Evolutionary conservation across 2,113 vertebrate genomes (phyloP), one percentile per base, ranked within the genome.

Genomic region (Aspidoscelis tigris): DNA sequence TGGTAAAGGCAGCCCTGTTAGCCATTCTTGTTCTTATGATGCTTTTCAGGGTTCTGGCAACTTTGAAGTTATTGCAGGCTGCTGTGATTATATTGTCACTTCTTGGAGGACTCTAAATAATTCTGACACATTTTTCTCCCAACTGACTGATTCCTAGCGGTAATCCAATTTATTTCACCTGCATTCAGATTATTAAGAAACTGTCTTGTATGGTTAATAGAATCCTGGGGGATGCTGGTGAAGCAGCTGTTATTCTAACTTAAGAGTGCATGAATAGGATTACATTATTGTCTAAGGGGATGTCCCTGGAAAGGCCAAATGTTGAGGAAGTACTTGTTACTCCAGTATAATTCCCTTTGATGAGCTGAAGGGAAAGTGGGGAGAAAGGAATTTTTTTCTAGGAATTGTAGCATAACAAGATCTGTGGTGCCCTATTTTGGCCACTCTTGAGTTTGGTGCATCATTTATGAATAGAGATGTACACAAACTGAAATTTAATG

Each of bases 141-240:
- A 7, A 33, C 44, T 71, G 77, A 79, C 66, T 69, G 78, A 43
- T 83, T 77, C 84, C 77, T 14, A 73, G 50, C n/a, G 50, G 26
- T 53, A 65, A 79, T 84, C 81, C 84, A 5, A 85, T 85, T 85
- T 80, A 77, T 85, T 80, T 33, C 84, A 84, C 55, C 83, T 69
- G 84, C 50, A 76, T 50, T 81, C 55, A 75, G 71, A 80, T 81
- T 86, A 86, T 69, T 81, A 90, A 83, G 76, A 66, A 88, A 85
- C 85, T 87, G 84, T 78, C 80, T 78, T 81, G 66, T 76, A 81
- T 69, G 39, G 24, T 66, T 81, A 81, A 81, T 86, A 85, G 71
- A 55, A 76, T 70, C 80, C 66, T 43, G 64, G 78, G 47, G 50
- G 53, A 53, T 33, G 33, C 12, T 43, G 76, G 69, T 76, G 70